Evolutionary conservation across 2,888 invertebrate species (phyloP), one percentile per base, ranked within the genome.

Genomic region (Conistra vaccinii): DNA sequence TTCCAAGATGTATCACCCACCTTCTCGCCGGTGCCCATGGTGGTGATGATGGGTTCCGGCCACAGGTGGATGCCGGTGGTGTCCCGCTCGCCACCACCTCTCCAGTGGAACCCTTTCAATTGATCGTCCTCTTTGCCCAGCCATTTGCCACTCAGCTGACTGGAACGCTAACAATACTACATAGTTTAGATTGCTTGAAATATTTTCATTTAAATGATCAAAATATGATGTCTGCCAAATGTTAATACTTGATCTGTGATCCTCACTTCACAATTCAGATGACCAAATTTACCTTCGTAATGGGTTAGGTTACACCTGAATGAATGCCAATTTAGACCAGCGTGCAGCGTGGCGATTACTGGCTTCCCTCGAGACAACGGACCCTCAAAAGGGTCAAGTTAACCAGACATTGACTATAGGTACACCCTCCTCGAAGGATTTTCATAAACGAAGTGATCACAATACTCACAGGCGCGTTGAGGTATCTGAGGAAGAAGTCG

Each of bases 21-120:
- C 87, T 90, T 87, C 74, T 89, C 76, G 9, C 86, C 88, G 23
- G 76, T 78, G 20, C 73, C 95, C 81, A 97, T 94, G 78, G 97
- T 97, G 61, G 98, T 97, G 73, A 98, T 94, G 92, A 98, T 98
- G 57, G 99, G 98, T 90, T 99, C 98, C 32, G 98, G 98, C 99
- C 99, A 99, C n/a, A 91, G 97, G 35, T 99, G 96, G 86, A 99
- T 99, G 51, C 99, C 99, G 14, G 99, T 98, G n/a, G 99, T 99
- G 90, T 99, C 98, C 69, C 99, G 97, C 91, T 99, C 99, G 1
- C 98, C 98, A 17, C 99, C 99, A 1, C 99, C 99, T 87, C 98
- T 97, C 99, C 99, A 99, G 42, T 98, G 98, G 93, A 99, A 99
- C 0, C 99, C 99, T 66, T 97, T 97, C 76, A 99, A 94, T 0